Evolutionary conservation across 2,888 invertebrate genomes (phyloP).

Genomic region (Synergus laeviventris): DNA sequence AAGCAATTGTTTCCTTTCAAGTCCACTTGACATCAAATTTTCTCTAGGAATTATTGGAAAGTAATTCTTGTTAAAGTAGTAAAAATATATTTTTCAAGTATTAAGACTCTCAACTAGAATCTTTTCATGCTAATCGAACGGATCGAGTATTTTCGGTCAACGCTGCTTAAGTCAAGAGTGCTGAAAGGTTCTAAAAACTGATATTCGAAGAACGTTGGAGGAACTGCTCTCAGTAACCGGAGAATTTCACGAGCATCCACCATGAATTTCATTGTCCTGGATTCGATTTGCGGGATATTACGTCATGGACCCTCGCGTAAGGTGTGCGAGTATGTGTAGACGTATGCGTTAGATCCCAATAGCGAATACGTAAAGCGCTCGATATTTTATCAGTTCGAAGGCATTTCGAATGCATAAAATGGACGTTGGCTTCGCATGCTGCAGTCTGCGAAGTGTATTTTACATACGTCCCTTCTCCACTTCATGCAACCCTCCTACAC

Average conservation of each 20-base stretch:
- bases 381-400: conserved; percentile 70
- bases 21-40: background rate
- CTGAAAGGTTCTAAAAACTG: background rate
- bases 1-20: background rate
- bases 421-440: conserved; percentile 68
- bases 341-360: conserved; percentile 30
- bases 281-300: conserved; percentile 34
- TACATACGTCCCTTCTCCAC: conserved; percentile 61
- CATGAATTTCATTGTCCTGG: conserved; percentile 22
- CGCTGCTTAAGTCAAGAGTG: background rate
- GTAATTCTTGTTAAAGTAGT: too few relatives aligned
- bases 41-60: background rate
- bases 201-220: conserved; percentile 1
- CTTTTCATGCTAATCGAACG: background rate
- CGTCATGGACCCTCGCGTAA: background rate
- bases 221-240: background rate
- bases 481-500: conserved; percentile 42
- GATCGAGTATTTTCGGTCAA: background rate
- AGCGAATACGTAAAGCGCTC: conserved; percentile 59
- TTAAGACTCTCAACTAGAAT: background rate
- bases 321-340: conserved; percentile 8
- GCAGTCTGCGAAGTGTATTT: conserved; percentile 63
- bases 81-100: too few relatives aligned
- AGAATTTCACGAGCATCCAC: background rate
- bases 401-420: conserved; percentile 71